Evolutionary conservation across 2,797 vertebrate species (phyloP).

Genomic region (Tokudaia muenninki): DNA sequence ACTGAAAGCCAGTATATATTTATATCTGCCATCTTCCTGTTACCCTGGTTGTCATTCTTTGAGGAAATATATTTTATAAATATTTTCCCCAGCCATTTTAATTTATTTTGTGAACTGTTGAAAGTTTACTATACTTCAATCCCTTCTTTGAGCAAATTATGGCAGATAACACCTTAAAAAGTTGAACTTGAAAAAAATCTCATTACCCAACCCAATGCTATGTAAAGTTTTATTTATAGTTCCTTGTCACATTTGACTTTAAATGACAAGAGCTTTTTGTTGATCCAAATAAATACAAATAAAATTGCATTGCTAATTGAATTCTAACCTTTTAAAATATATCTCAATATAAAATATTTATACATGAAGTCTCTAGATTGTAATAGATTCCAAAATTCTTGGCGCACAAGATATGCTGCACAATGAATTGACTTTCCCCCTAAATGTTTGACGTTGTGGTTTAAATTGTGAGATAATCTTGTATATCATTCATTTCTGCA

Average conservation of each 20-base stretch:
- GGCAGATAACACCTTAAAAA: conserved; percentile 59
- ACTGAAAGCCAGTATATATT: not conserved
- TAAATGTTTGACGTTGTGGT: conserved; percentile 63
- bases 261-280: conserved; percentile 79
- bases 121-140: conserved; percentile 63
- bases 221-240: conserved; percentile 83
- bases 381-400: conserved; percentile 82
- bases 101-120: conserved; percentile 61
- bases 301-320: conserved; percentile 88
- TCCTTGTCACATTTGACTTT: conserved; percentile 82
- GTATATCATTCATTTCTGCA: conserved; percentile 28
- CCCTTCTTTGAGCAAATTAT: conserved; percentile 73
- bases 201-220: conserved; percentile 66
- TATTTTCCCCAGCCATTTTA: conserved; percentile 55
- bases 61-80: not conserved
- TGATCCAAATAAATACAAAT: conserved; percentile 86
- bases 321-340: conserved; percentile 84
- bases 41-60: not conserved
- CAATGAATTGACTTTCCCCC: conserved; percentile 70
- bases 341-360: conserved; percentile 87
- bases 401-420: conserved; percentile 66
- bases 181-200: conserved; percentile 74
- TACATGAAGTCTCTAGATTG: conserved; percentile 85
- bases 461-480: conserved; percentile 57
- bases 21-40: not conserved